Conservation (phyloP, 2,113 vertebrate genomes). For the Chelonoidis abingdonii region DNA sequence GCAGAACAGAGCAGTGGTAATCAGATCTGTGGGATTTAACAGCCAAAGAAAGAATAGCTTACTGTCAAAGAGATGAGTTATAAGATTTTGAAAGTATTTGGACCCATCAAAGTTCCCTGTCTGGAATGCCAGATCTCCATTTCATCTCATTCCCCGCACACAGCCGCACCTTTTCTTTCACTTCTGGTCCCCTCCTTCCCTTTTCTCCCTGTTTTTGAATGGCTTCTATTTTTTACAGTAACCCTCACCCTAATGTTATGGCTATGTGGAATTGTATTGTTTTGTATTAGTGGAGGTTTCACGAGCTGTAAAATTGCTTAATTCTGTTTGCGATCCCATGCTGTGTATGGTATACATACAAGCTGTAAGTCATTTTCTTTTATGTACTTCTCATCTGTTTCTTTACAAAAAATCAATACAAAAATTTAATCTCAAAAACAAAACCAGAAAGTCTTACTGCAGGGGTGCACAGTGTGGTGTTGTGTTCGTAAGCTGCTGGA, state of each 20-base stretch:
- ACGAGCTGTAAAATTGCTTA: neutral
- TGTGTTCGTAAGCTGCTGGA: neutral
- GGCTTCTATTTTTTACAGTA: neutral
- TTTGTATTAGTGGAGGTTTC: neutral
- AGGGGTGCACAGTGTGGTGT: neutral
- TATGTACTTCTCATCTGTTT: neutral
- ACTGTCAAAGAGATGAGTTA: neutral
- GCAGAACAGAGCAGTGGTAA: neutral
- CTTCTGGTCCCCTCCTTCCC: neutral
- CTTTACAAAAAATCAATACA: neutral
- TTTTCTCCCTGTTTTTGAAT: neutral
- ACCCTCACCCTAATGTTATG: neutral
- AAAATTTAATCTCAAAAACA: neutral
- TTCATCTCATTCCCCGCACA: neutral
- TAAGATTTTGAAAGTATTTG: neutral
- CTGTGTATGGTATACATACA: neutral
- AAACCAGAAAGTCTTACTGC: neutral
- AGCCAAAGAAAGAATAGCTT: neutral
- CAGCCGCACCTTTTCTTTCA: neutral
- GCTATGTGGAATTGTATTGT: neutral
- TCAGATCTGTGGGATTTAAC: neutral
- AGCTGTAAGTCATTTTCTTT: neutral
- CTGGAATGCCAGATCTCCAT: neutral
- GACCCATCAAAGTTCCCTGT: neutral
- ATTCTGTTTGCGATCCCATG: neutral